Evolutionary conservation across 2,888 invertebrate genomes (phyloP).

Genomic region (Imbricaverruca yamaguchii): DNA sequence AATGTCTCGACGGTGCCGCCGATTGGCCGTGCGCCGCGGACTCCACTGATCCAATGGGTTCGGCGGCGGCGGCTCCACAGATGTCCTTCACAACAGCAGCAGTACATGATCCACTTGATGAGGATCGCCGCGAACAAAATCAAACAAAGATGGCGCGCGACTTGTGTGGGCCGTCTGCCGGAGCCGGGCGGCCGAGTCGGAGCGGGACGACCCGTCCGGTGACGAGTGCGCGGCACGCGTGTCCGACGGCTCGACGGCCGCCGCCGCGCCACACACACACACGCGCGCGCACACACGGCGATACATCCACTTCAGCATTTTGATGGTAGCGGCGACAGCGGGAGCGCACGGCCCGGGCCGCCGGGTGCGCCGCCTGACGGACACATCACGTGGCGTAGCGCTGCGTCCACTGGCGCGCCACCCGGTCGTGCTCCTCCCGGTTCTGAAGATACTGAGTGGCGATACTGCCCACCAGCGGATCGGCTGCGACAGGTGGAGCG

Average conservation of each 20-base stretch:
- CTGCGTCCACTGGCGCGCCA: constrained; percentile 97
- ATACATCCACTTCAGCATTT: not conserved
- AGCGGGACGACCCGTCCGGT: too few species aligned
- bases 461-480: constrained; percentile 95
- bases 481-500: constrained; percentile 54
- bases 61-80: not conserved
- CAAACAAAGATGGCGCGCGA: not conserved
- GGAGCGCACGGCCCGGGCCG: too few species aligned
- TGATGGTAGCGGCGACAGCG: not conserved
- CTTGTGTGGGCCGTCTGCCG: not conserved
- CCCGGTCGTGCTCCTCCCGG: constrained; percentile 94
- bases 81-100: not conserved
- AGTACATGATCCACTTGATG: not conserved
- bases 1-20: too few species aligned
- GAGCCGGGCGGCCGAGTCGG: too few species aligned
- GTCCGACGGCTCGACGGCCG: too few species aligned
- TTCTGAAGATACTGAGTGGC: constrained; percentile 97
- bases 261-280: not conserved
- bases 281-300: not conserved
- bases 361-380: not conserved
- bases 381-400: constrained; percentile 81
- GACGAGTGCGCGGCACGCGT: too few species aligned
- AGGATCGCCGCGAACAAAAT: not conserved
- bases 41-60: too few species aligned
- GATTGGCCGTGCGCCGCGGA: too few species aligned